These are phyloP conservation scores for Tautogolabrus adspersus DNA, from an alignment of 2,113 vertebrate genomes.

Conservation along the genomic window DNA sequence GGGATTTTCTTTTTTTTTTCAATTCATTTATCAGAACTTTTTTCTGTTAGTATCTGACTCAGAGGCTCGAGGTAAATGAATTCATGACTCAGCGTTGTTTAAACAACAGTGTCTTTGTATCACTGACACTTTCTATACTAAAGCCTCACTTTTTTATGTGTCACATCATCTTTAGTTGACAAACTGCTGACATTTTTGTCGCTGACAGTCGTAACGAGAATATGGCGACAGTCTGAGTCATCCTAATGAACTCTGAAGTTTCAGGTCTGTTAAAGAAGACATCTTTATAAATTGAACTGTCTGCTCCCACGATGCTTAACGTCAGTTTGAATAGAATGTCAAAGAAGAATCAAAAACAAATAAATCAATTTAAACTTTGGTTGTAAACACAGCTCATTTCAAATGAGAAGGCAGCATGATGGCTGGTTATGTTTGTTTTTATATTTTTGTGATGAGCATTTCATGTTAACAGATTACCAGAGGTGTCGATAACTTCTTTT, in stretches of 20 bases:
- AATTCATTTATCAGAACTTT: background rate
- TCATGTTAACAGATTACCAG: background rate
- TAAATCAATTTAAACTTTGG: background rate
- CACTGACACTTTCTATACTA: slow-evolving; percentile 15
- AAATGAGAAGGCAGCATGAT: background rate
- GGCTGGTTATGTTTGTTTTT: background rate
- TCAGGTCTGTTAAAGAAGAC: slow-evolving; percentile 17
- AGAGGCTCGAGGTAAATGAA: background rate
- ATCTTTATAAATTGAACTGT: background rate
- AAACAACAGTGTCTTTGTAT: background rate
- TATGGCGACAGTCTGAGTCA: slow-evolving; percentile 58
- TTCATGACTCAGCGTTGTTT: background rate
- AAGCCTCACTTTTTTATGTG: slow-evolving; percentile 40
- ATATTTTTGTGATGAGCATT: background rate
- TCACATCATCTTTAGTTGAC: slow-evolving; percentile 52
- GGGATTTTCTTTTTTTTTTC: background rate
- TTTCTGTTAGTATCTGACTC: background rate
- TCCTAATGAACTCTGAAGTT: slow-evolving; percentile 33
- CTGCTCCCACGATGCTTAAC: slow-evolving; percentile 1
- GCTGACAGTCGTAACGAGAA: slow-evolving; percentile 57
- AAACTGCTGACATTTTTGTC: slow-evolving; percentile 65
- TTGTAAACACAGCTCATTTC: background rate
- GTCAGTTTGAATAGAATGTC: background rate
- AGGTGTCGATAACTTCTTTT: slow-evolving; percentile 3
- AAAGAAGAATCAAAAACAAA: background rate